Percentiles rank a stretch among this genome's conserved stretches.
Evolutionary conservation across 2,113 vertebrate species (phyloP).

Genomic region (Oplegnathus fasciatus): DNA sequence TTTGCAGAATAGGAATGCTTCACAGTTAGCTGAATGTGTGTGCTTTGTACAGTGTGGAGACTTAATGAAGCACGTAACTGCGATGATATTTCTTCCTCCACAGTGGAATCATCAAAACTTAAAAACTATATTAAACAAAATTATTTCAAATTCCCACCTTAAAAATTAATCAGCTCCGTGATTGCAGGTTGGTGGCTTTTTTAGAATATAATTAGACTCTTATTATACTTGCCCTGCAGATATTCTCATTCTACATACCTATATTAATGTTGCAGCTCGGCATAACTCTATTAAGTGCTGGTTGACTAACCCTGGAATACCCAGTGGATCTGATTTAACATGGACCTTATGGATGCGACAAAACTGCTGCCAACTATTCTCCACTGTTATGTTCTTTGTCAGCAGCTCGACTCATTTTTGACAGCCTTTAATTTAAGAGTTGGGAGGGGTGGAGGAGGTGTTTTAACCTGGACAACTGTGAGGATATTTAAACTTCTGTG

Average conservation of each 20-base stretch:
- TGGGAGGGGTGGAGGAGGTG: neutral
- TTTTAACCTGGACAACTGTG: slow-evolving; percentile 7
- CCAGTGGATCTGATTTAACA: slow-evolving; percentile 9
- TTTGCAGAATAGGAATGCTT: slow-evolving; percentile 2
- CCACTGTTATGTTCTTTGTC: slow-evolving; percentile 3
- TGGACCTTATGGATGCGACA: neutral
- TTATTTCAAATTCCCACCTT: neutral
- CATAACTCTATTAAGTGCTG: slow-evolving; percentile 10
- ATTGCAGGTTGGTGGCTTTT: neutral
- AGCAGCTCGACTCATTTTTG: slow-evolving; percentile 3
- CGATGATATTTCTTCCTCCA: neutral
- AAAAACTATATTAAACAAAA: neutral
- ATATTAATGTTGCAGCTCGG: neutral
- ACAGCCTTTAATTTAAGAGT: slow-evolving; percentile 18
- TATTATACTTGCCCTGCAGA: slow-evolving; percentile 1
- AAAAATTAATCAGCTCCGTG: neutral
- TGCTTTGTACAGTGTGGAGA: neutral
- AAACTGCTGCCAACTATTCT: slow-evolving; percentile 10
- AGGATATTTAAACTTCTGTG: neutral
- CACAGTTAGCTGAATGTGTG: neutral
- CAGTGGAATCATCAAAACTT: slow-evolving; percentile 20
- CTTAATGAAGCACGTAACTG: neutral
- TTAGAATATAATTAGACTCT: slow-evolving; percentile 3
- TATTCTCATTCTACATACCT: neutral
- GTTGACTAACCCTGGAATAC: neutral